A percentile compares a stretch with the other conserved stretches of the same genome.
phyloP scores from a whole-genome alignment of 2,888 invertebrate genomes.

The Aphidoletes aphidimyza region DNA sequence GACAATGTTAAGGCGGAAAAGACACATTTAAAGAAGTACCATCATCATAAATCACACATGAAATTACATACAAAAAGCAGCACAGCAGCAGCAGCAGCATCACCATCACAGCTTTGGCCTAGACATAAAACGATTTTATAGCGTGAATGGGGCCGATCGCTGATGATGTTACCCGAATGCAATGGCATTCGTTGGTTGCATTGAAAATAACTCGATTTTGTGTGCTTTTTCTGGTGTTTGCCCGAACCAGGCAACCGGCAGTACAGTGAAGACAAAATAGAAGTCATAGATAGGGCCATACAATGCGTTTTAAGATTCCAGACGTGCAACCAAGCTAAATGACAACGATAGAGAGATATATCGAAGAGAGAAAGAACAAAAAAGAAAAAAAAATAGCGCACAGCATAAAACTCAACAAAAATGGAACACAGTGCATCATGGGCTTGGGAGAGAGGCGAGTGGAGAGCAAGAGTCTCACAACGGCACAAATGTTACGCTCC shows the following conservation, averaged over 20 bases:
- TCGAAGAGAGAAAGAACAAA: not conserved
- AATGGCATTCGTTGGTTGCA: not conserved
- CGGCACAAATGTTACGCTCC: too few species aligned
- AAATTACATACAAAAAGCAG: constrained; percentile 24
- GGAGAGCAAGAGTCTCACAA: too few species aligned
- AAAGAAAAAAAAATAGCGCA: not conserved
- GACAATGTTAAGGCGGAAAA: constrained; percentile 43
- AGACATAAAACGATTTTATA: not conserved
- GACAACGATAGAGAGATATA: constrained; percentile 2
- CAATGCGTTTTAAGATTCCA: constrained; percentile 10
- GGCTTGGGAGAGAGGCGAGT: too few species aligned
- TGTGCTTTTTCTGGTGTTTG: too few species aligned
- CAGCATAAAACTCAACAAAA: not conserved
- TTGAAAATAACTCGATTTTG: constrained; percentile 11
- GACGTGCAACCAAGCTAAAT: not conserved
- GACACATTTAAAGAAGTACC: constrained; percentile 27
- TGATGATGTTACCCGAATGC: constrained; percentile 10
- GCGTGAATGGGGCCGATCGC: not conserved
- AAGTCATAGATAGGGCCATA: constrained; percentile 26
- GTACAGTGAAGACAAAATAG: not conserved
- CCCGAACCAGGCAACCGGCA: too few species aligned
- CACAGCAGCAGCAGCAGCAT: not conserved
- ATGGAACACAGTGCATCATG: not conserved
- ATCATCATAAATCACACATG: constrained; percentile 46
- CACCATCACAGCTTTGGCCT: too few species aligned